Evolutionary conservation across 2,797 vertebrate species (phyloP).

Genomic region (Apogon hyalosoma): DNA sequence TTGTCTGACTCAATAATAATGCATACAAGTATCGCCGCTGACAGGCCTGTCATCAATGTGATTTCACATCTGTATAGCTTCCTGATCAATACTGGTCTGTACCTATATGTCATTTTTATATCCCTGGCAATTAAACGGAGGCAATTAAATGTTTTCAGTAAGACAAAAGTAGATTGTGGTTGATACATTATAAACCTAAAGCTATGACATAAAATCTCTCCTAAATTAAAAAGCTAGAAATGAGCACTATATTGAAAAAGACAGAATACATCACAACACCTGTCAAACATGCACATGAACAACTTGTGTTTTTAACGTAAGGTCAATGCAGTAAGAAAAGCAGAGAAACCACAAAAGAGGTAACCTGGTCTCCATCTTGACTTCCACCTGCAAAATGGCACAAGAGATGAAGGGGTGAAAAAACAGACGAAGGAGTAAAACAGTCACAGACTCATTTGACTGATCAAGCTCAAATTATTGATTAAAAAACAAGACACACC

Average conservation of each 20-base stretch:
- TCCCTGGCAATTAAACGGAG: constrained; percentile 33
- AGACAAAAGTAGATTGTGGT: constrained; percentile 3
- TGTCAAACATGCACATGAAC: not conserved
- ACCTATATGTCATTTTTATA: constrained; percentile 15
- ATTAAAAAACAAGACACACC: constrained; percentile 30
- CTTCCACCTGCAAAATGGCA: constrained; percentile 89
- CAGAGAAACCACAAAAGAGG: constrained; percentile 52
- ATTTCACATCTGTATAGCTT: constrained; percentile 19
- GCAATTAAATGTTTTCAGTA: constrained; percentile 11
- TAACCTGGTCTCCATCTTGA: constrained; percentile 92
- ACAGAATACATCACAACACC: too few relatives aligned
- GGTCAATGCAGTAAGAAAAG: constrained; percentile 11
- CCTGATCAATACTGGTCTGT: constrained; percentile 31
- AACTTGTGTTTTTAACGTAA: constrained; percentile 1
- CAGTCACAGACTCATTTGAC: constrained; percentile 39
- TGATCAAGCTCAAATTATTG: constrained; percentile 18
- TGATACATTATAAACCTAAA: constrained; percentile 12
- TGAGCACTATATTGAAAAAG: not conserved
- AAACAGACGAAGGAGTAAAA: constrained; percentile 36
- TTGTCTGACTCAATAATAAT: constrained; percentile 15
- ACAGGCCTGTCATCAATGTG: constrained; percentile 1
- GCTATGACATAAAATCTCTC: constrained; percentile 1
- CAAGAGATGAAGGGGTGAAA: constrained; percentile 36
- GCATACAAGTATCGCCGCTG: constrained; percentile 3
- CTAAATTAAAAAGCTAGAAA: not conserved